Evolutionary conservation across 2,113 vertebrate genomes (phyloP), one percentile per base, ranked within the genome.

Genomic region (Notechis scutatus): DNA sequence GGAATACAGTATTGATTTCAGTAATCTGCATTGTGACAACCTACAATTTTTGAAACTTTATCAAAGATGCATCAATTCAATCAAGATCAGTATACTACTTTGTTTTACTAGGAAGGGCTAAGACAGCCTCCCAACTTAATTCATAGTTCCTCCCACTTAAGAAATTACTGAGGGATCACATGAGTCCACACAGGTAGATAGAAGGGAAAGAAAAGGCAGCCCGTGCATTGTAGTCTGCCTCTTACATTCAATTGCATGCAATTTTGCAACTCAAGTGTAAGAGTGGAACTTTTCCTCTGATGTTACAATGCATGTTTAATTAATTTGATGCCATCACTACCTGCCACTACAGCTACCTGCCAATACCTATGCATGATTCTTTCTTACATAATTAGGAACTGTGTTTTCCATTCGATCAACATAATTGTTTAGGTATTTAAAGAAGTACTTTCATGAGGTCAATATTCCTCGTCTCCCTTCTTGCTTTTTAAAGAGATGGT

Each of bases 371-470:
- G 3, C 24, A 42, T 0, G 6, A 1, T 57, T 26, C 34, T 59
- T 89, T 39, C 52, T 34, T 23, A 20, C 8, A 56, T 3, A 89
- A 42, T 24, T 42, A 23, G 34, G 39, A 39, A 89, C 14, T 34
- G 4, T 57, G 18, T 23, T 81, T 81, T 81, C 18, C 18, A 42
- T 21, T 81, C 20, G 5, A 39, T 20, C 74, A 55, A 85, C 57
- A 24, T 47, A n/a, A 12, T 57, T 47, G 23, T 29, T 3, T 56
- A 11, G 57, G 12, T 45, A 24, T 87, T 50, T n/a, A 45, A 59
- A 14, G 4, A 81, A 81, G 9, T 56, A 64, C 52, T 2, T 93
- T 90, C 93, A 95, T 94, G 92, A 94, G 92, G 94, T 94, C 90
- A 91, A 93, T 90, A 91, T 2, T 0, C 21, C 18, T 88, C 12